Evolutionary conservation across 1,140 invertebrate genomes (phyloP), one percentile per base, ranked within the genome.

Genomic region (Chironomus tepperi): DNA sequence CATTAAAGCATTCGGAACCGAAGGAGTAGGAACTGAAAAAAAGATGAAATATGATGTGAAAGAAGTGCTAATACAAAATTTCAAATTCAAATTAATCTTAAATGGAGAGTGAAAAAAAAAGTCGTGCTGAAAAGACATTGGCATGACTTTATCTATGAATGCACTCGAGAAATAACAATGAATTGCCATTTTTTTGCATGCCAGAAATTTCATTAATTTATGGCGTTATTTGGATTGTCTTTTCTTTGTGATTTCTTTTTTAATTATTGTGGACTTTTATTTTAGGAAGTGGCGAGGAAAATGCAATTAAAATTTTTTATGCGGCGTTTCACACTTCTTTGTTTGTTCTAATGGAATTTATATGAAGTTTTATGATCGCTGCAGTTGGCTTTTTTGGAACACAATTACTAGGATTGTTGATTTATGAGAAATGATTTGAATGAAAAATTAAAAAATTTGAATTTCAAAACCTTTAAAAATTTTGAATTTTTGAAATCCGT

Each of bases 121-220:
- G 5, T 34, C 5, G 47, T 57, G 47, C n/a, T 57, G 12, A 15
- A 15, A 57, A 57, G 47, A 57, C 47, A 57, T 57, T 57, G 65
- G n/a, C 65, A 70, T 9, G 18, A 16, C n/a, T 70, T 70, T 70
- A 70, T 70, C 16, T 70, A 18, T 70, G 65, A 15, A 70, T 57
- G 47, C 47, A 57, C n/a, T 15, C n/a, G 12, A 34, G 24, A 34
- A 34, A 34, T 15, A 57, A 57, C 47, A 57, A 12, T 57, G 10
- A 57, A 57, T 12, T 57, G 47, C 47, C n/a, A 12, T 57, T 57
- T 57, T 57, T 57, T 57, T 57, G 9, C 47, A 12, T 15, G 8
- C 12, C 47, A 57, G 47, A 12, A 57, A 57, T 15, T 57, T 57
- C 47, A 57, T 57, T 57, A 57, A 57, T 57, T 57, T 57, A 57